These are phyloP conservation scores for Rhingia campestris DNA, from an alignment of 2,888 invertebrate genomes.

Conservation along the genomic window DNA sequence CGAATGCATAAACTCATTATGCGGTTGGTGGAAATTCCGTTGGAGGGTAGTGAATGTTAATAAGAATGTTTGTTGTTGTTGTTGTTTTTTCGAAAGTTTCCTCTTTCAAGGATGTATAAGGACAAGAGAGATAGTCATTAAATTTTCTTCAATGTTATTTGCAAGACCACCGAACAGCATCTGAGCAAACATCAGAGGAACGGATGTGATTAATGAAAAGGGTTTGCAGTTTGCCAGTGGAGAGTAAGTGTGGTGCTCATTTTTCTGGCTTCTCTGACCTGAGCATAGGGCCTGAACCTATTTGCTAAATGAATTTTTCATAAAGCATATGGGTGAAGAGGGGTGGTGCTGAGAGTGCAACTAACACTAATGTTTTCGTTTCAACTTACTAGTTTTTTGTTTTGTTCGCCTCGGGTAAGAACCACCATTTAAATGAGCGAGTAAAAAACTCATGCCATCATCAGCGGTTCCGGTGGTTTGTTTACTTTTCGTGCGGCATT, in stretches of 20 bases:
- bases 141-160: conserved; percentile 58
- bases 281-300: neutral
- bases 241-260: neutral
- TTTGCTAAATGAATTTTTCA: neutral
- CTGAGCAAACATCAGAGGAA: conserved; percentile 48
- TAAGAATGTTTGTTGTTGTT: conserved; percentile 22
- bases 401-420: neutral
- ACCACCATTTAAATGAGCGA: conserved; percentile 47
- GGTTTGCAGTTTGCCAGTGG: conserved; percentile 18
- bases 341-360: neutral
- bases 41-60: conserved; percentile 43
- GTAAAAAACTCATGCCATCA: conserved; percentile 28
- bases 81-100: conserved; percentile 19
- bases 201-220: conserved; percentile 68
- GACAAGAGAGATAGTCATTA: conserved; percentile 59
- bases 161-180: conserved; percentile 31
- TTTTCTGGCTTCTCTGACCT: conserved; percentile 1
- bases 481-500: conserved; percentile 25
- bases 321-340: neutral
- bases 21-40: conserved; percentile 43
- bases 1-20: conserved; percentile 71
- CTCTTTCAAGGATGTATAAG: conserved; percentile 20
- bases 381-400: neutral
- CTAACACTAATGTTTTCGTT: neutral
- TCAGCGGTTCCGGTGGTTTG: conserved; percentile 12